These are phyloP conservation scores for Dynastes grantii DNA, from an alignment of 2,888 invertebrate genomes.

Conservation along the genomic window DNA sequence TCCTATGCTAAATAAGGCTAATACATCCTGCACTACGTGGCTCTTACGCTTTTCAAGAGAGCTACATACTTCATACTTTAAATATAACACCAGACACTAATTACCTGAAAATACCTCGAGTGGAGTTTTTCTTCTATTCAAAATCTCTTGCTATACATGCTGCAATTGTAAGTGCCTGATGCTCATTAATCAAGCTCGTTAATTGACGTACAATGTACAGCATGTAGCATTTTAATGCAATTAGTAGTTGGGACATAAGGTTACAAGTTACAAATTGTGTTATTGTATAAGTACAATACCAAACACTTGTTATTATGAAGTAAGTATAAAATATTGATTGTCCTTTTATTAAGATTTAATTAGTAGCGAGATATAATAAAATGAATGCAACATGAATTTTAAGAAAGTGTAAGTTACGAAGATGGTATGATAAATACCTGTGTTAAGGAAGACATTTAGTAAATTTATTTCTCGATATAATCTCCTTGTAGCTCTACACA, in stretches of 20 bases:
- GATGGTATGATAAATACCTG: too few species aligned
- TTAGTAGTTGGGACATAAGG: neutral
- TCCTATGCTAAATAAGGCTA: conserved; percentile 22
- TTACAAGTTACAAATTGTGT: neutral
- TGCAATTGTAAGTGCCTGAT: conserved; percentile 11
- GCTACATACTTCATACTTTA: conserved; percentile 27
- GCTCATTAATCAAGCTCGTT: conserved; percentile 16
- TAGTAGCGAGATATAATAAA: too few species aligned
- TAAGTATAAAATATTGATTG: neutral
- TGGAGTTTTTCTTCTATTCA: neutral
- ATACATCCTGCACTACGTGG: conserved; percentile 20
- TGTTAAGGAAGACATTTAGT: too few species aligned
- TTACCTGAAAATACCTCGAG: conserved; percentile 25
- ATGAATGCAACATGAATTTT: too few species aligned
- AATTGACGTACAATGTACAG: conserved; percentile 1
- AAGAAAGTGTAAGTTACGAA: too few species aligned
- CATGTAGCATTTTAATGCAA: neutral
- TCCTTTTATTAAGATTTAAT: too few species aligned
- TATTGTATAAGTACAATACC: neutral
- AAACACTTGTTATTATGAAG: neutral
- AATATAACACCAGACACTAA: conserved; percentile 30
- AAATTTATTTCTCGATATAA: too few species aligned
- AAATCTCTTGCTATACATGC: neutral
- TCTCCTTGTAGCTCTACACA: too few species aligned
- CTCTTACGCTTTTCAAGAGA: conserved; percentile 28